Conservation (phyloP, 2,888 invertebrate species). For the Polydrusus pterygomalis region DNA sequence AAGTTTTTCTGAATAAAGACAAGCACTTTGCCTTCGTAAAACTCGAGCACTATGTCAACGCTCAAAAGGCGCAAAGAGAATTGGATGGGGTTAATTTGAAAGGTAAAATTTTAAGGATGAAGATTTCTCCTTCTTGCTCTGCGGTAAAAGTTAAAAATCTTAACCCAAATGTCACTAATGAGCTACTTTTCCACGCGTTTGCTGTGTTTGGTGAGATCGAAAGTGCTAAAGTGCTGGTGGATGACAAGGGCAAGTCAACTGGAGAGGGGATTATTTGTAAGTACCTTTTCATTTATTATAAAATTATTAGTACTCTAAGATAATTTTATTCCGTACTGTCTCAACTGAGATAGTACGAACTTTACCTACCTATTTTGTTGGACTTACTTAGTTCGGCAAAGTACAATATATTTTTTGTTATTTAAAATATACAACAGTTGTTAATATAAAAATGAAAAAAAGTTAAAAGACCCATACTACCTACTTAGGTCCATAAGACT, state of each 20-base stretch:
- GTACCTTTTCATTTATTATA: slow-evolving; percentile 9
- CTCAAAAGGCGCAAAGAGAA: slow-evolving; percentile 95
- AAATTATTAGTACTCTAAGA: too few species aligned
- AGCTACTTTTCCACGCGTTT: slow-evolving; percentile 91
- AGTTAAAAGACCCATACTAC: too few species aligned
- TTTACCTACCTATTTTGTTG: too few species aligned
- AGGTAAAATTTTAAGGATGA: slow-evolving; percentile 89
- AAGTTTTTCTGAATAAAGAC: slow-evolving; percentile 93
- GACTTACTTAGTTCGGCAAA: too few species aligned
- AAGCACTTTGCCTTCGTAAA: slow-evolving; percentile 98
- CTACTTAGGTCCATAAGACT: too few species aligned
- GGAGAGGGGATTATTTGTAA: slow-evolving; percentile 91
- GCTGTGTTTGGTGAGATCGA: slow-evolving; percentile 93
- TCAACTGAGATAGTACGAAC: too few species aligned
- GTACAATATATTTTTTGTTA: too few species aligned
- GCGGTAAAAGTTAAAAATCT: slow-evolving; percentile 95
- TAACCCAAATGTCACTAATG: slow-evolving; percentile 94
- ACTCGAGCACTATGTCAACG: slow-evolving; percentile 93
- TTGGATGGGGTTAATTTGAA: slow-evolving; percentile 87
- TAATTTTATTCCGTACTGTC: too few species aligned
- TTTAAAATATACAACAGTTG: too few species aligned
- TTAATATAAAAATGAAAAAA: too few species aligned
- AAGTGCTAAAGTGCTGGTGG: slow-evolving; percentile 93
- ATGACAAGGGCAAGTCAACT: slow-evolving; percentile 95
- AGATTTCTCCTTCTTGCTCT: slow-evolving; percentile 96